A percentile compares a stretch with the other conserved stretches of the same genome.
Evolutionary conservation across 1,140 invertebrate species (phyloP).

Genomic region (Neodiprion pinetum): DNA sequence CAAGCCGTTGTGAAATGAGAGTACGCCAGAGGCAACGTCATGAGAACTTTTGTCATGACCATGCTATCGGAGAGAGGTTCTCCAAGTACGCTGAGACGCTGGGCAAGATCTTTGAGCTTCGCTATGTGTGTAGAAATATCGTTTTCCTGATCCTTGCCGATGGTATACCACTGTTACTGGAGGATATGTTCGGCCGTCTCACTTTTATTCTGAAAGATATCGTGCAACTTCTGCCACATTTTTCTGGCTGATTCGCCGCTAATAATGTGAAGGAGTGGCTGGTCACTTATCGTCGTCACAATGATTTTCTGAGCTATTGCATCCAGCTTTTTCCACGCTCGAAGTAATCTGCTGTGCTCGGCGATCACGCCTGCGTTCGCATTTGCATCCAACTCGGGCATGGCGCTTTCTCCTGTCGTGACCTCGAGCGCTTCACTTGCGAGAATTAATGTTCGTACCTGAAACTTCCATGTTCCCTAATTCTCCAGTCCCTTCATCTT

Average conservation of each 20-base stretch:
- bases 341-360: not conserved
- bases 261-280: conserved; percentile 40
- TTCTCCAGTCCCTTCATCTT: not conserved
- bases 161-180: conserved; percentile 43
- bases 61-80: conserved; percentile 39
- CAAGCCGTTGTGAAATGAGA: conserved; percentile 48
- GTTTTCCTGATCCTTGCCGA: conserved; percentile 22
- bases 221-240: conserved; percentile 45
- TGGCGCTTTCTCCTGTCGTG: not conserved
- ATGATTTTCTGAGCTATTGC: conserved; percentile 33
- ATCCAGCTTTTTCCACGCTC: conserved; percentile 31
- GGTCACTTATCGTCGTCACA: conserved; percentile 30
- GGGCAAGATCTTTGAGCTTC: conserved; percentile 39
- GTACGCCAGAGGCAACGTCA: conserved; percentile 35
- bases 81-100: conserved; percentile 30
- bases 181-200: conserved; percentile 37
- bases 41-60: conserved; percentile 43
- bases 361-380: not conserved
- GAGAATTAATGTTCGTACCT: conserved; percentile 9
- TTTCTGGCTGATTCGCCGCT: conserved; percentile 39
- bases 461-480: not conserved
- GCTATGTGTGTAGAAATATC: conserved; percentile 40
- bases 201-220: conserved; percentile 44
- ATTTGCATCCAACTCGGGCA: not conserved
- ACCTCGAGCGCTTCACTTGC: not conserved